Base-by-base conservation (phyloP, 2,888 invertebrate species). In the Spialia ferax region DNA sequence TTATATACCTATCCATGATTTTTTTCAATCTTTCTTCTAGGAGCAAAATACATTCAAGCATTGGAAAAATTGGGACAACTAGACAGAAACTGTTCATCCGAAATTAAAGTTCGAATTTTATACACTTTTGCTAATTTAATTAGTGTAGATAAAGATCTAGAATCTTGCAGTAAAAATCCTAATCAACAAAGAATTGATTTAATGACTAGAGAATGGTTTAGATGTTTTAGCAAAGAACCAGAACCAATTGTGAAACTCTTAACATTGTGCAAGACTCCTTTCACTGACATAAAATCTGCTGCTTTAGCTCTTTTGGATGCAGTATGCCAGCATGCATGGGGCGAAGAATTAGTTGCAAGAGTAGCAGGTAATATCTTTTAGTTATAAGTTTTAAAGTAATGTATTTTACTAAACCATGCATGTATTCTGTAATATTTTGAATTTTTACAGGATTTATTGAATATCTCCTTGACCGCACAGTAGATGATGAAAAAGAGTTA, bases 271-370 rank as follows among this genome's bases (percentile, higher is more conserved):
- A 96, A 96, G 71, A 97, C 96, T 86, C 98, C 98, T 7, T 98
- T 98, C 80, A 90, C 95, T 0, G 98, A 98, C 75, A 94, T 98
- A 15, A 96, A 96, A 79, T 81, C 95, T 68, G 95, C 96, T 15
- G 96, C 96, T 20, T 91, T 97, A 54, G 90, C 93, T 15, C 89
- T 97, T 32, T 84, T 98, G 54, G 94, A 94, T 73, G 94, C 96
- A 0, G 80, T 98, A 15, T 95, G 96, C 20, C 88, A 94, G 69
- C 97, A 97, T 80, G 88, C 91, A 1, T 99, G 98, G 98, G 98
- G 98, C 20, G 96, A 97, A 81, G 95, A 95, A 73, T 93, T 95
- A 63, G 95, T 98, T 38, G 95, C 95, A 73, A 90, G 94, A 73
- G 95, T 95, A 68, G 96, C 97, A 75, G 97, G 97, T 89, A 93